phyloP scores from a whole-genome alignment of 2,888 invertebrate genomes.

The Bugulina stolonifera region DNA sequence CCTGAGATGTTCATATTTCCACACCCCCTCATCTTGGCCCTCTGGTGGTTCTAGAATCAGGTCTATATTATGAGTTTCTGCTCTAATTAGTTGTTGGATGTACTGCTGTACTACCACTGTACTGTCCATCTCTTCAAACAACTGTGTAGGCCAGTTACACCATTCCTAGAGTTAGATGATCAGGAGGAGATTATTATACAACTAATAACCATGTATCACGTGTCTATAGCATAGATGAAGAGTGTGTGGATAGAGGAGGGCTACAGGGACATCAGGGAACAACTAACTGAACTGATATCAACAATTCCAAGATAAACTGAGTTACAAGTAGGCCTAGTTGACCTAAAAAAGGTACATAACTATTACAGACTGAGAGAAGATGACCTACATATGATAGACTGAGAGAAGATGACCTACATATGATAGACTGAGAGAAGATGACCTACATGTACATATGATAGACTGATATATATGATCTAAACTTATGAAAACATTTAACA shows the following conservation, averaged over 20 bases:
- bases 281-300: too few relatives aligned
- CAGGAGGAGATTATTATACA: background rate
- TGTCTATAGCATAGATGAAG: background rate
- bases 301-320: too few relatives aligned
- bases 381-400: too few relatives aligned
- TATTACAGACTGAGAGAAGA: too few relatives aligned
- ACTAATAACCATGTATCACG: background rate
- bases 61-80: slow-evolving; percentile 87
- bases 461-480: too few relatives aligned
- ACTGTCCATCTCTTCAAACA: slow-evolving; percentile 99
- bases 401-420: too few relatives aligned
- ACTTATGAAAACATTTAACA: too few relatives aligned
- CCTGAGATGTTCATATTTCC: slow-evolving; percentile 99
- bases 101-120: slow-evolving; percentile 94
- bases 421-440: too few relatives aligned
- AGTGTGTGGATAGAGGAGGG: background rate
- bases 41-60: slow-evolving; percentile 92
- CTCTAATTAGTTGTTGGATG: slow-evolving; percentile 92
- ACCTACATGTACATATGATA: too few relatives aligned
- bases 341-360: too few relatives aligned
- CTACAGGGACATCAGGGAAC: background rate
- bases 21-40: slow-evolving; percentile 95
- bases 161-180: slow-evolving; percentile 62
- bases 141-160: slow-evolving; percentile 94
- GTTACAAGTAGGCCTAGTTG: too few relatives aligned